phyloP scores from a whole-genome alignment of 64 coral and sea anemone genomes.

The Orbicella faveolata region DNA sequence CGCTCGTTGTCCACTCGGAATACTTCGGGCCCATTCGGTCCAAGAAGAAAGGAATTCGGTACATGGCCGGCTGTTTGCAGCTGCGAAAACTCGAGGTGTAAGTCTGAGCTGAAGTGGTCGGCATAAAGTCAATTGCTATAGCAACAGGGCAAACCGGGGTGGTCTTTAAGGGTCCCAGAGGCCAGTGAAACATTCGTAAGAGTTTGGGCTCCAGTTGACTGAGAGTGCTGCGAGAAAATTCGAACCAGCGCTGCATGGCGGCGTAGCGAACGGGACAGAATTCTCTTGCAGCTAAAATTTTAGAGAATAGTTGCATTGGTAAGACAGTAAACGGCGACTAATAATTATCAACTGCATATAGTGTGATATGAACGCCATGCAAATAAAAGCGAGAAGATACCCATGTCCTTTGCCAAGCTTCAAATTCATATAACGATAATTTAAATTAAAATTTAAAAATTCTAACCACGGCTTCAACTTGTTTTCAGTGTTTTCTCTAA shows the following conservation, averaged over 20 bases:
- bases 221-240: slow-evolving; percentile 67
- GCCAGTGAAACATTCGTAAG: slow-evolving; percentile 74
- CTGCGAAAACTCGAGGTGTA: slow-evolving; percentile 20
- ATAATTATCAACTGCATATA: too few relatives aligned
- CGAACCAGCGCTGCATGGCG: slow-evolving; percentile 73
- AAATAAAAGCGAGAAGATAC: too few relatives aligned
- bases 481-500: too few relatives aligned
- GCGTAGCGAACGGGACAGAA: slow-evolving; percentile 67
- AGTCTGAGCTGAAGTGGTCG: slow-evolving; percentile 59
- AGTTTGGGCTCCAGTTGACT: slow-evolving; percentile 64
- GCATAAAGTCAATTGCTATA: slow-evolving; percentile 67
- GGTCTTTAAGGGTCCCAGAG: slow-evolving; percentile 66
- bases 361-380: too few relatives aligned
- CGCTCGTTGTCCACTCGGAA: slow-evolving; percentile 80
- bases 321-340: background rate
- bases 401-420: too few relatives aligned
- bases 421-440: too few relatives aligned
- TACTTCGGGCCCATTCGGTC: slow-evolving; percentile 88
- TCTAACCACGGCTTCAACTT: too few relatives aligned
- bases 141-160: slow-evolving; percentile 75
- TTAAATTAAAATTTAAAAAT: too few relatives aligned
- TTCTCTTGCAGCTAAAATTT: slow-evolving; percentile 45
- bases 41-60: slow-evolving; percentile 77
- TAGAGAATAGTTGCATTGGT: background rate
- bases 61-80: slow-evolving; percentile 46